A percentile compares a stretch with the other conserved stretches of the same genome.
These are phyloP conservation scores for Bombus vancouverensis DNA, from an alignment of 1,140 invertebrate species.

Conservation along the genomic window DNA sequence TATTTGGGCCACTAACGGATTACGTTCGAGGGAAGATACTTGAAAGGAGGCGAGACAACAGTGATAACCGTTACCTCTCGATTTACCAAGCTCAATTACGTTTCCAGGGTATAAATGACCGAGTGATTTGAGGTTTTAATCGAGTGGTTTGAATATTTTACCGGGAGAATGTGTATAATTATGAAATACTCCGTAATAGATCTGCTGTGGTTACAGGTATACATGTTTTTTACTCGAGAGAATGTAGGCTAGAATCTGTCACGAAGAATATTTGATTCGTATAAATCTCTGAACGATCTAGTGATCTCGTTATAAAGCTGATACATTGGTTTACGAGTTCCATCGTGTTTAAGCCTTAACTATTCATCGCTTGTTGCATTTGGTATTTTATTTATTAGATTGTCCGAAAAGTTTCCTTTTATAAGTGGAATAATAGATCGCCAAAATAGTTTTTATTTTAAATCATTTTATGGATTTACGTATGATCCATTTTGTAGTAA, in stretches of 20 bases:
- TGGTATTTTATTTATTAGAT: neutral
- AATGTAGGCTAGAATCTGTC: neutral
- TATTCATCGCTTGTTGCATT: too few species aligned
- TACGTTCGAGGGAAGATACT: slow-evolving; percentile 32
- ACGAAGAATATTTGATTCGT: neutral
- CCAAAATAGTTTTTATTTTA: too few species aligned
- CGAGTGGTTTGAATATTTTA: neutral
- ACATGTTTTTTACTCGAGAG: neutral
- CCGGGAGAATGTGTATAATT: neutral
- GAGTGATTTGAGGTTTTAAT: neutral
- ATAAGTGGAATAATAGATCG: too few species aligned
- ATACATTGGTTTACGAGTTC: neutral
- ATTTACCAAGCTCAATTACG: slow-evolving; percentile 19
- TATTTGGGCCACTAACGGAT: slow-evolving; percentile 62
- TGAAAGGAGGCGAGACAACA: slow-evolving; percentile 22
- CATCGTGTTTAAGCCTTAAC: neutral
- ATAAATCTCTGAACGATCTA: neutral
- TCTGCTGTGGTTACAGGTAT: neutral
- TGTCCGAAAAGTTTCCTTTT: too few species aligned
- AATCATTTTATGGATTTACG: too few species aligned
- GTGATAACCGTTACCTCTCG: slow-evolving; percentile 43
- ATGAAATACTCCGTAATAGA: neutral
- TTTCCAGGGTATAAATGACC: neutral
- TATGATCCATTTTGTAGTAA: too few species aligned
- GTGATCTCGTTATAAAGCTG: neutral